phyloP scores from a whole-genome alignment of 2,113 vertebrate genomes.

The Tragulus kanchil region DNA sequence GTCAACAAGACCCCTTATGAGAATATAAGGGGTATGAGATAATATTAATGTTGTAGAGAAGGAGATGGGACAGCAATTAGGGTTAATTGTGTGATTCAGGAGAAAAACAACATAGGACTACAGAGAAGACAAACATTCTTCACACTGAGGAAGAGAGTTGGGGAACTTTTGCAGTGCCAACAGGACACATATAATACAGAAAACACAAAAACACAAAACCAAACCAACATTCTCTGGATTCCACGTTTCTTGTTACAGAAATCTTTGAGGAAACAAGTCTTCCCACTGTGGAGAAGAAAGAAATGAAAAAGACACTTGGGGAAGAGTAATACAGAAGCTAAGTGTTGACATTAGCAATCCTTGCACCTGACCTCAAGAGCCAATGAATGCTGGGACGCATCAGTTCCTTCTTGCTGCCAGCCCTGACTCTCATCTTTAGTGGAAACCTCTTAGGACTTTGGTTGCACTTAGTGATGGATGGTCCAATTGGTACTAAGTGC shows the following conservation, averaged over 20 bases:
- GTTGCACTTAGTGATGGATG: background rate
- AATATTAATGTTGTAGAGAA: background rate
- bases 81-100: background rate
- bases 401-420: background rate
- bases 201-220: background rate
- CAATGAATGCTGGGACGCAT: background rate
- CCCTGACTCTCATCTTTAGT: background rate
- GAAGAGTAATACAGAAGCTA: background rate
- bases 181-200: background rate
- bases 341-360: background rate
- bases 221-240: background rate
- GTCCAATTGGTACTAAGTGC: background rate
- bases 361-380: background rate
- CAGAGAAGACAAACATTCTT: background rate
- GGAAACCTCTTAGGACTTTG: background rate
- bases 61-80: background rate
- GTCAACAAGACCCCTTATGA: background rate
- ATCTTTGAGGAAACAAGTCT: conserved; percentile 9
- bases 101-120: background rate
- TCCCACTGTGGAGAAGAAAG: background rate
- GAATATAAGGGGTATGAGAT: background rate
- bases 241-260: background rate
- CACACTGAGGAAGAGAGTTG: background rate
- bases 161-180: background rate
- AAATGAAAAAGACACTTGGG: background rate